phyloP scores from a whole-genome alignment of 2,113 vertebrate genomes.

The Riparia riparia region DNA sequence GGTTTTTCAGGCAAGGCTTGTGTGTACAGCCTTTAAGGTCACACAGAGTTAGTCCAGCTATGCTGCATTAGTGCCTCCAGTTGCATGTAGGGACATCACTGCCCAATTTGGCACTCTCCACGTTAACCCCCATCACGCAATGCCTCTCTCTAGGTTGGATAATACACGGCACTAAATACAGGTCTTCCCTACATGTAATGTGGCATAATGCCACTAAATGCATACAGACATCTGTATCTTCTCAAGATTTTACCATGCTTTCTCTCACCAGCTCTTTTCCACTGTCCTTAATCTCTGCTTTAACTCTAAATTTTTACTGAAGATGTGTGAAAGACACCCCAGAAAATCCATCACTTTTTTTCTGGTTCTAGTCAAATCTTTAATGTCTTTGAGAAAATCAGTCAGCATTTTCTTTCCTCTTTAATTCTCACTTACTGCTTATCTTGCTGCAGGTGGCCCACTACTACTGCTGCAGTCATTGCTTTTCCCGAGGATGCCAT shows the following conservation, averaged over 20 bases:
- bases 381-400: constrained; percentile 13
- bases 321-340: not conserved
- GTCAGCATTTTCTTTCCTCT: constrained; percentile 17
- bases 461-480: constrained; percentile 2
- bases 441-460: constrained; percentile 21
- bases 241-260: not conserved
- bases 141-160: not conserved
- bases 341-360: not conserved
- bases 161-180: not conserved
- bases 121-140: not conserved
- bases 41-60: constrained; percentile 69
- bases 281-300: not conserved
- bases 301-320: not conserved
- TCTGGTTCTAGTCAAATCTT: not conserved
- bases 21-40: constrained; percentile 58
- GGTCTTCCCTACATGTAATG: not conserved
- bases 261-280: not conserved
- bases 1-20: constrained; percentile 63
- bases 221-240: not conserved
- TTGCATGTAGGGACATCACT: not conserved
- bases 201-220: not conserved
- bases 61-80: not conserved
- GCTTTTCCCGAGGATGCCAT: not conserved
- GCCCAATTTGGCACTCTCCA: not conserved
- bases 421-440: constrained; percentile 1